Evolutionary conservation across 1,140 invertebrate genomes (phyloP), one percentile per base, ranked within the genome.

Genomic region (Drosophila lowei): DNA sequence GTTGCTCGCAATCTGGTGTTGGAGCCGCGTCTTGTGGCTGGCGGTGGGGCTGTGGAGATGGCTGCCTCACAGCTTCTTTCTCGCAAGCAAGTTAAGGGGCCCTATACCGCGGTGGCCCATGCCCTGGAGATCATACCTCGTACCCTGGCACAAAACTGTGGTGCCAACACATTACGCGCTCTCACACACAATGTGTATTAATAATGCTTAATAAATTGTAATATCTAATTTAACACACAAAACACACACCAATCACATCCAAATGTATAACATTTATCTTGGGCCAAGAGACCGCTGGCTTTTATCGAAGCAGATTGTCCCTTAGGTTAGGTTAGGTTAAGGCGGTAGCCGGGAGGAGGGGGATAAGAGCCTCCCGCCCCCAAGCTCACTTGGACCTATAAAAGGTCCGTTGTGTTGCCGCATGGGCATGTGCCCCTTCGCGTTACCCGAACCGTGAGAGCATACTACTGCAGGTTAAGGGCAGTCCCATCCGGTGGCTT

Each of bases 71-170:
- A 96, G 65, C 92, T 94, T 2, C 89, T 96, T 6, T 91, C 93
- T 0, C 93, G 94, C 55, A 94, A 94, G 80, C 93, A 94, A 23
- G 92, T 94, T 79, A 94, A 98, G 50, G 95, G 95, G 54, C 98
- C 98, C 0, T 99, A 99, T 92, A 94, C 95, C 66, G 97, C 98
- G 13, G 95, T 99, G 25, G 97, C 97, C 1, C 94, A 96, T 79
- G 97, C 98, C 13, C 92, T 99, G 59, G 99, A 99, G 93, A 97
- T 99, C 55, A 99, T 99, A 91, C 99, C 99, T 11, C 94, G 97
- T 74, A 99, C 99, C 9, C 92, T 99, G 52, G 96, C 98, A 3
- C 98, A 99, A 92, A 99, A 99, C 92, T 99, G 98, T 93, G 99
- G 99, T 54, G 98, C 97, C 2, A 99, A 98, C 90, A 97, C 97